Evolutionary conservation across 1,140 invertebrate genomes (phyloP).

Genomic region (Aplysia californica): DNA sequence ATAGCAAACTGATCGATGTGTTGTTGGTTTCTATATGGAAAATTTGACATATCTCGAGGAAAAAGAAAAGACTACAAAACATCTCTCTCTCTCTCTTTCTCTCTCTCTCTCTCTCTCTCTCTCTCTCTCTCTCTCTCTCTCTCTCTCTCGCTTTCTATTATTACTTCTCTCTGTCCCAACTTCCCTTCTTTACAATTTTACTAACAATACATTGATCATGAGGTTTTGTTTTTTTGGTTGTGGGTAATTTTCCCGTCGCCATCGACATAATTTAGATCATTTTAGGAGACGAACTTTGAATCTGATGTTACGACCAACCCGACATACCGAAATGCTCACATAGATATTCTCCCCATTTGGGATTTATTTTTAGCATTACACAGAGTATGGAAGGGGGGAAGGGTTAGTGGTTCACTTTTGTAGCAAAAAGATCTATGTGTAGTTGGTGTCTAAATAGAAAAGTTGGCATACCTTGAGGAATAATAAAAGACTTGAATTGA

Average conservation of each 20-base stretch:
- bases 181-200: neutral
- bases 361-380: no score
- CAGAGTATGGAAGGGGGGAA: no score
- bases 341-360: no score
- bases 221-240: neutral
- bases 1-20: neutral
- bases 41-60: neutral
- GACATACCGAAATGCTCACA: no score
- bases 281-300: neutral
- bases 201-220: neutral
- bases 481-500: no score
- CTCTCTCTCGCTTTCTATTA: slow-evolving; percentile 16
- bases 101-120: slow-evolving; percentile 14
- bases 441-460: no score
- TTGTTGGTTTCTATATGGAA: neutral
- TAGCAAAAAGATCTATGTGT: no score
- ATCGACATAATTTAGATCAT: neutral
- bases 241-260: neutral
- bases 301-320: no score
- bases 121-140: slow-evolving; percentile 9
- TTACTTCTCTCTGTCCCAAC: slow-evolving; percentile 7
- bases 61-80: neutral
- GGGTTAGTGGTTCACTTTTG: no score
- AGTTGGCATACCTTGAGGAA: no score
- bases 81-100: neutral